Evolutionary conservation across 2,113 vertebrate species (phyloP), one percentile per base, ranked within the genome.

Genomic region (Emydocephalus ijimae): DNA sequence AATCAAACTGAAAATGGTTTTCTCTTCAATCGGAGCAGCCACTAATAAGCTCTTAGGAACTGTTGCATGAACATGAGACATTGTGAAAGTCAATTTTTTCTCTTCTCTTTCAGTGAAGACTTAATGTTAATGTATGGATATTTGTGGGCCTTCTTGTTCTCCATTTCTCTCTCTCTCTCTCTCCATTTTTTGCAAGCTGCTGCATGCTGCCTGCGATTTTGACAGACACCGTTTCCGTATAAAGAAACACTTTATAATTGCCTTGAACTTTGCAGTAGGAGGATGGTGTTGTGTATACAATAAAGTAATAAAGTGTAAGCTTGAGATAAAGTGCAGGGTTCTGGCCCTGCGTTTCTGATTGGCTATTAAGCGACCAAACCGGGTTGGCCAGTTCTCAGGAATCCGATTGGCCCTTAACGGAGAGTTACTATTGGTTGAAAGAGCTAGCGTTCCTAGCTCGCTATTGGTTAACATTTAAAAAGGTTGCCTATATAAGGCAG

Each of bases 1-100:
- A 97, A 97, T 98, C 97, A 97, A 96, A 96, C 97, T 96, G 95
- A 93, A 95, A 96, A 96, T 94, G 96, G 91, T 92, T 96, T 96
- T 57, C 95, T 96, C 95, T 97, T 97, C 94, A 95, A 95, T 95
- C 45, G 91, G 14, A 94, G 87, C 94, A 92, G 14, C 85, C 43
- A 96, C 96, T 97, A 96, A 96, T 97, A 96, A 96, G 96, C 96
- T 96, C 94, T 94, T 50, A 50, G 95, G 87, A 91, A 94, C 14
- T 64, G 93, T 95, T 55, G 90, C 94, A 95, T 96, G 96, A 94
- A 55, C 1, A 20, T 59, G 95, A 89, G 93, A 92, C 29, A 74
- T 95, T 52, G 57, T 88, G 95, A 95, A 59, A 21, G 91, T 57
- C 61, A 91, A 48, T 48, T 50, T 50, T 93, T 64, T 56, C 56